These are phyloP conservation scores for Tachypleus tridentatus DNA, from an alignment of 1,140 invertebrate species.

Conservation along the genomic window DNA sequence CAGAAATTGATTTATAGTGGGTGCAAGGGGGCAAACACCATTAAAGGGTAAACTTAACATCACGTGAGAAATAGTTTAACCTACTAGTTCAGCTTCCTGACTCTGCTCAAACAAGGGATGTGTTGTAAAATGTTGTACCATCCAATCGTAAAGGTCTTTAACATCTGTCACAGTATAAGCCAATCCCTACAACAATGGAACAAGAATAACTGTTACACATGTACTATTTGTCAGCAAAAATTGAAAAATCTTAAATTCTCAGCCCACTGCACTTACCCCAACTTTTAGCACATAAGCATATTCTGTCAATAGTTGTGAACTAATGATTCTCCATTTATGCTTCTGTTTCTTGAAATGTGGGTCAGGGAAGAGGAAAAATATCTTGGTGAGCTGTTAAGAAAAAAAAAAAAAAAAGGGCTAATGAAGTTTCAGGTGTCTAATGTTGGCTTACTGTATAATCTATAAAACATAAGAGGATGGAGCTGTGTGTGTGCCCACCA, in stretches of 20 bases:
- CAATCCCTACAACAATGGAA: conserved; percentile 50
- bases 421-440: too few relatives aligned
- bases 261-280: conserved; percentile 46
- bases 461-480: too few relatives aligned
- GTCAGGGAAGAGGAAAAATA: conserved; percentile 99
- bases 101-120: conserved; percentile 83
- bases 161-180: conserved; percentile 98
- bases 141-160: conserved; percentile 94
- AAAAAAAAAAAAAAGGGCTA: conserved; percentile 8
- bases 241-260: conserved; percentile 5
- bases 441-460: too few relatives aligned
- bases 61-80: conserved; percentile 15
- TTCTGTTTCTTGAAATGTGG: conserved; percentile 99
- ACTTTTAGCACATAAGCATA: conserved; percentile 87
- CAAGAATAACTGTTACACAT: conserved; percentile 3
- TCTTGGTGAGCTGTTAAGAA: conserved; percentile 74
- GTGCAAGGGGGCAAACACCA: not conserved
- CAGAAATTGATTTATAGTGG: not conserved
- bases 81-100: conserved; percentile 57
- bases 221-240: not conserved
- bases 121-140: conserved; percentile 76
- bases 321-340: conserved; percentile 99
- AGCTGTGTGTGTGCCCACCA: too few relatives aligned
- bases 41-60: conserved; percentile 1
- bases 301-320: conserved; percentile 78